Conservation (phyloP, 2,113 vertebrate species). For the Chascanopsetta lugubris region DNA sequence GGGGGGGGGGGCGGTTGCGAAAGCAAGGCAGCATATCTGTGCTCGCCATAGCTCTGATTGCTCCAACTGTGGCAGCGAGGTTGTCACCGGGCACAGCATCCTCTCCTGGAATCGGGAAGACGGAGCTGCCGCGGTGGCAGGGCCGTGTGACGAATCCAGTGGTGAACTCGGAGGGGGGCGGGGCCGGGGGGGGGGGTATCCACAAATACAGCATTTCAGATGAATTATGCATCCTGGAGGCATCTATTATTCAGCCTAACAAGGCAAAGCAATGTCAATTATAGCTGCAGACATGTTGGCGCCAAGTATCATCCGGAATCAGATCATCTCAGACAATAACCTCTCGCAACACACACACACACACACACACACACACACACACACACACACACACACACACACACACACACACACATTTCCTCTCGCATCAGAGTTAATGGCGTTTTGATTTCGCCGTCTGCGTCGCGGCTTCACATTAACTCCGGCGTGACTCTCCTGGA, state of each 20-base stretch:
- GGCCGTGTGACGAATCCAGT: slow-evolving; percentile 15
- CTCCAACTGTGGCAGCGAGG: slow-evolving; percentile 22
- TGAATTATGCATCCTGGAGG: slow-evolving; percentile 63
- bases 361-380: too few relatives aligned
- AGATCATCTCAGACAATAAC: slow-evolving; percentile 10
- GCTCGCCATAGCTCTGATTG: slow-evolving; percentile 9
- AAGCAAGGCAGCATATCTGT: too few relatives aligned
- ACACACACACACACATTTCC: too few relatives aligned
- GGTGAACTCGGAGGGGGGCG: slow-evolving; percentile 22
- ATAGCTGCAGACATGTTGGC: slow-evolving; percentile 35
- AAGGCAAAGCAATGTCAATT: slow-evolving; percentile 59
- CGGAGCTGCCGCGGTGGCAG: slow-evolving; percentile 26
- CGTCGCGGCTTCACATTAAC: neutral
- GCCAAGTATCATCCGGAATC: slow-evolving; percentile 33
- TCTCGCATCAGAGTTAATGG: neutral
- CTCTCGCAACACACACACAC: slow-evolving; percentile 9
- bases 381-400: too few relatives aligned
- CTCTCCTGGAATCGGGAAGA: slow-evolving; percentile 14
- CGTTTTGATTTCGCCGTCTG: slow-evolving; percentile 3
- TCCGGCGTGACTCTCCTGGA: neutral
- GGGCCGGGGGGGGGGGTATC: neutral
- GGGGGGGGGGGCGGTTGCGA: too few relatives aligned
- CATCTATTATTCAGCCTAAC: slow-evolving; percentile 68
- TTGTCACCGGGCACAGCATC: slow-evolving; percentile 43
- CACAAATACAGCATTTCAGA: slow-evolving; percentile 49